phyloP scores from a whole-genome alignment of 1,140 invertebrate species.

The Caerostris extrusa region DNA sequence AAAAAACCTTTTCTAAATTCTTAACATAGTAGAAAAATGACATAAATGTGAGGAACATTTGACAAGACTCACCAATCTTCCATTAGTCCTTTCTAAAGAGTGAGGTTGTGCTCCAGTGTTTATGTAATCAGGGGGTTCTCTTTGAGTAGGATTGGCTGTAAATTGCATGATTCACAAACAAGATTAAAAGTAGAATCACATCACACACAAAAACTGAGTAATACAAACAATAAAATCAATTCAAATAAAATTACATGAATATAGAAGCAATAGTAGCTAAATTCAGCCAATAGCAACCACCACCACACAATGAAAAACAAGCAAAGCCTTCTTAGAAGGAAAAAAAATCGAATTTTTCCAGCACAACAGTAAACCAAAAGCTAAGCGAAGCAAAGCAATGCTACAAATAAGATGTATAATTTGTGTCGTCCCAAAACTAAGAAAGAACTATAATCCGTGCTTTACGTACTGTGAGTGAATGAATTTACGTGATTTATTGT shows the following conservation, averaged over 20 bases:
- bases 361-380: neutral
- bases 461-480: too few species aligned
- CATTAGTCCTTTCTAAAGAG: constrained; percentile 76
- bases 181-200: neutral
- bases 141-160: constrained; percentile 55
- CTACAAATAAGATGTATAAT: too few species aligned
- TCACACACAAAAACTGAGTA: neutral
- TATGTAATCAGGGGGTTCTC: constrained; percentile 79
- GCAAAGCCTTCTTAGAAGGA: too few species aligned
- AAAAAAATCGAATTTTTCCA: too few species aligned
- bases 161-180: neutral
- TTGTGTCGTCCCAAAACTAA: too few species aligned
- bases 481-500: too few species aligned
- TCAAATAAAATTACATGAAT: neutral
- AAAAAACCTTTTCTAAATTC: too few species aligned
- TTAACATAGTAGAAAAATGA: too few species aligned
- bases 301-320: neutral
- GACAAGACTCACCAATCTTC: constrained; percentile 56
- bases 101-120: constrained; percentile 77
- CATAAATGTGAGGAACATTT: too few species aligned
- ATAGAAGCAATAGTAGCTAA: neutral
- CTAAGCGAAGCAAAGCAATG: neutral
- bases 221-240: neutral
- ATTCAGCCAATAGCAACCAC: constrained; percentile 42
- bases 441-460: too few species aligned